Base-by-base conservation (phyloP, 1,140 invertebrate genomes). In the Olivierus martensii region DNA sequence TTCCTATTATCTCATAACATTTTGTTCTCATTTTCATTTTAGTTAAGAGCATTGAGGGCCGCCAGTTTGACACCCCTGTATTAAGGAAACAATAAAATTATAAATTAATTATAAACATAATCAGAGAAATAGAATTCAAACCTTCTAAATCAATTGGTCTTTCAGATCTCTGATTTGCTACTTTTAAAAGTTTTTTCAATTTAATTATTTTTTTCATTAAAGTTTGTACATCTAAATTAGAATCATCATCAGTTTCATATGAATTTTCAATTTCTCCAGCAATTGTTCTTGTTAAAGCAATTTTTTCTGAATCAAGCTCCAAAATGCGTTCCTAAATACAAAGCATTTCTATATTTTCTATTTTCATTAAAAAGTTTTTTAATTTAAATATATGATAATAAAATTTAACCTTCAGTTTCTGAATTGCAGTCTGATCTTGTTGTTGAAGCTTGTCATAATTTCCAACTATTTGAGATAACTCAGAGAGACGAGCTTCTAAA, bases 401-500 rank as follows among this genome's bases (percentile, higher is more conserved):
- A 11, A 9, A 17, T 28, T 15, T 12, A 51, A 64, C 79, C 58
- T 83, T 81, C 2, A 88, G 67, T 59, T 78, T 78, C 55, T 80
- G 76, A 63, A 89, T 87, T 19, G 77, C 76, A 51, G 77, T 69
- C 64, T 84, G 82, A 69, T 89, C 85, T 58, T 79, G 75, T 48
- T 82, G 75, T 38, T 82, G 68, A 5, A 80, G 62, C 51, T 80
- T 73, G 62, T 89, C 84, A 61, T 87, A 87, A 56, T 77, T 77
- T 2, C 85, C 86, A 34, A 89, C 78, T 0, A 79, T 82, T 49
- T 78, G 76, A 0, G 84, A 87, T 9, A 90, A 69, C 65, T 90
- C 84, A 0, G 85, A 83, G 11, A 91, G 63, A 58, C 80, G 76
- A 3, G 78, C 75, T 69, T 91, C 87, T 46, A 91, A 73, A 48